Evolutionary conservation across 2,113 vertebrate genomes (phyloP).

Genomic region (Pluvianellus socialis): DNA sequence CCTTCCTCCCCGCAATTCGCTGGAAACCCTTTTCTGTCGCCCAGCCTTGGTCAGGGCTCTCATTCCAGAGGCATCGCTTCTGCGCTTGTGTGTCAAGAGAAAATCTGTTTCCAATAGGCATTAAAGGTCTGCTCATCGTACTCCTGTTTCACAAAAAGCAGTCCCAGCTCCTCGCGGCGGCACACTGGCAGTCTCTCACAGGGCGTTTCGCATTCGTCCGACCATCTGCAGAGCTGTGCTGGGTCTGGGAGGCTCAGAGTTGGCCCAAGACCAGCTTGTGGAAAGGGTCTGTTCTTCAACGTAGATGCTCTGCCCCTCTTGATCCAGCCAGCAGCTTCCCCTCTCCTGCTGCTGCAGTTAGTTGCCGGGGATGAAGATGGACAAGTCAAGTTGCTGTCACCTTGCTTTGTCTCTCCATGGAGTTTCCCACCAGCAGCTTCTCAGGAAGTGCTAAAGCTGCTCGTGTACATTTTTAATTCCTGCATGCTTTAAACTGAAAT

Average conservation of each 20-base stretch:
- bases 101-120: constrained; percentile 59
- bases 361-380: background rate
- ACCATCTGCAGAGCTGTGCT: background rate
- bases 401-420: background rate
- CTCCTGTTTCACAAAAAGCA: constrained; percentile 40
- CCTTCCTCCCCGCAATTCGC: background rate
- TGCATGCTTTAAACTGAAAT: background rate
- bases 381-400: background rate
- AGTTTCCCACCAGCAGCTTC: background rate
- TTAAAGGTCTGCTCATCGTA: background rate
- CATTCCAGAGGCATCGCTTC: constrained; percentile 39
- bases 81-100: background rate
- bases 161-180: background rate
- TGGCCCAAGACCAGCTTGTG: background rate
- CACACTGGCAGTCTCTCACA: background rate
- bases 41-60: constrained; percentile 8
- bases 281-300: background rate
- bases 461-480: accelerated
- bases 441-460: background rate
- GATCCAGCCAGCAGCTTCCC: background rate
- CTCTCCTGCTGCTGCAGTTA: background rate
- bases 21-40: constrained; percentile 4
- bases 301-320: background rate
- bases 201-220: accelerated
- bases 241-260: background rate